A percentile compares a stretch with the other conserved stretches of the same genome.
phyloP scores from a whole-genome alignment of 2,113 vertebrate species.

The Anolis carolinensis region DNA sequence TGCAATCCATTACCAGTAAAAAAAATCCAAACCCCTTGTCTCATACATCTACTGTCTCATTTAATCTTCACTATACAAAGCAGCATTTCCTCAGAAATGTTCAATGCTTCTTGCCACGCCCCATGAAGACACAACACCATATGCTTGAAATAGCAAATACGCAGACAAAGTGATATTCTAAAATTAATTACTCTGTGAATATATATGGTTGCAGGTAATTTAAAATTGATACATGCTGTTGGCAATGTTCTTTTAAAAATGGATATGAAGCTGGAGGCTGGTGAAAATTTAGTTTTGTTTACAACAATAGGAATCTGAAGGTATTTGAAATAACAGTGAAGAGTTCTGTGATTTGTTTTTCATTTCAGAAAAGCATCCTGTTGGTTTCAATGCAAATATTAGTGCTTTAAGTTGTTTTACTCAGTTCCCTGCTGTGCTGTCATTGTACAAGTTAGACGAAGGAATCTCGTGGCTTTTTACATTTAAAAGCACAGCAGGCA shows the following conservation, averaged over 20 bases:
- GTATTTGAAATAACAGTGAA: accelerated
- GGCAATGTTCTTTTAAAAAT: neutral
- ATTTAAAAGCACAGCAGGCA: neutral
- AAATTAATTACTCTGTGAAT: neutral
- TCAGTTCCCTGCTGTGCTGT: neutral
- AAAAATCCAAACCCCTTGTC: too few relatives aligned
- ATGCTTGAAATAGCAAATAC: neutral
- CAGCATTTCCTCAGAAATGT: neutral
- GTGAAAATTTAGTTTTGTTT: neutral
- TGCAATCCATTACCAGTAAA: too few relatives aligned
- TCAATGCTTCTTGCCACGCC: too few relatives aligned
- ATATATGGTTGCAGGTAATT: neutral
- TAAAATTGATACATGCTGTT: neutral
- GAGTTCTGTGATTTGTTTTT: neutral
- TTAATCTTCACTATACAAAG: neutral
- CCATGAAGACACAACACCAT: neutral
- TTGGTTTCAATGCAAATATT: accelerated
- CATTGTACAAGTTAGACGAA: neutral
- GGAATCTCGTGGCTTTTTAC: accelerated
- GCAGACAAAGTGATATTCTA: neutral
- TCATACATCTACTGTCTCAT: neutral
- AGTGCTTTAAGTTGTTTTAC: neutral
- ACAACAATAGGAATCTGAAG: accelerated
- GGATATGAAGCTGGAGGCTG: neutral
- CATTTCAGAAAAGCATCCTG: accelerated